Evolutionary conservation across 1,140 invertebrate genomes (phyloP).

Genomic region (Brachionus rubens): DNA sequence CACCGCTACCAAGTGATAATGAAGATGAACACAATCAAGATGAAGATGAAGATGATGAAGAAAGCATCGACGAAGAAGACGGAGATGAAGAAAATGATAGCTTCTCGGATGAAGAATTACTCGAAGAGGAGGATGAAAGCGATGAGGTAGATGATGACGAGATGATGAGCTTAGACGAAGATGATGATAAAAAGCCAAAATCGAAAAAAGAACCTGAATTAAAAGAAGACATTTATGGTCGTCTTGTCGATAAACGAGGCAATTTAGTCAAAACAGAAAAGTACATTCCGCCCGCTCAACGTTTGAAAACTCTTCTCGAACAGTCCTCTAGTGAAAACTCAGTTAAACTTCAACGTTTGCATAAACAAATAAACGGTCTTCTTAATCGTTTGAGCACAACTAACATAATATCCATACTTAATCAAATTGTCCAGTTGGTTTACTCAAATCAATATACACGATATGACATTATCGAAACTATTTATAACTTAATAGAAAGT

Average conservation of each 20-base stretch:
- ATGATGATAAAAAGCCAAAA: slow-evolving; percentile 46
- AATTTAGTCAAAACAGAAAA: slow-evolving; percentile 65
- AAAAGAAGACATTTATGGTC: slow-evolving; percentile 91
- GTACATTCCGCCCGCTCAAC: slow-evolving; percentile 78
- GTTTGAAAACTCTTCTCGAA: slow-evolving; percentile 59
- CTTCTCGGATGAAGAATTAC: slow-evolving; percentile 46
- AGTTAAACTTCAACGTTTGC: slow-evolving; percentile 67
- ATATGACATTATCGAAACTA: slow-evolving; percentile 70
- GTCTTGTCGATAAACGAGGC: slow-evolving; percentile 74
- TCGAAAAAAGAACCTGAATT: slow-evolving; percentile 52
- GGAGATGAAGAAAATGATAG: slow-evolving; percentile 43
- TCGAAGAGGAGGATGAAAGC: slow-evolving; percentile 16
- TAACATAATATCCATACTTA: slow-evolving; percentile 78
- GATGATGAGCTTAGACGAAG: slow-evolving; percentile 9
- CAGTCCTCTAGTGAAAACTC: slow-evolving; percentile 63
- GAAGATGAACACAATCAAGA: slow-evolving; percentile 42
- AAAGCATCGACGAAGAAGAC: neutral
- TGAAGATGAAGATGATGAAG: slow-evolving; percentile 36
- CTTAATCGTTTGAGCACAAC: slow-evolving; percentile 81
- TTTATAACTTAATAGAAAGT: slow-evolving; percentile 61
- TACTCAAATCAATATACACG: slow-evolving; percentile 75
- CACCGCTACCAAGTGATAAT: neutral
- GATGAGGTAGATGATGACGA: slow-evolving; percentile 26
- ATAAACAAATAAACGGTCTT: slow-evolving; percentile 77
- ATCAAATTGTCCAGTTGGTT: slow-evolving; percentile 66